phyloP scores from a whole-genome alignment of 2,797 vertebrate genomes.

The Megaceryle alcyon region DNA sequence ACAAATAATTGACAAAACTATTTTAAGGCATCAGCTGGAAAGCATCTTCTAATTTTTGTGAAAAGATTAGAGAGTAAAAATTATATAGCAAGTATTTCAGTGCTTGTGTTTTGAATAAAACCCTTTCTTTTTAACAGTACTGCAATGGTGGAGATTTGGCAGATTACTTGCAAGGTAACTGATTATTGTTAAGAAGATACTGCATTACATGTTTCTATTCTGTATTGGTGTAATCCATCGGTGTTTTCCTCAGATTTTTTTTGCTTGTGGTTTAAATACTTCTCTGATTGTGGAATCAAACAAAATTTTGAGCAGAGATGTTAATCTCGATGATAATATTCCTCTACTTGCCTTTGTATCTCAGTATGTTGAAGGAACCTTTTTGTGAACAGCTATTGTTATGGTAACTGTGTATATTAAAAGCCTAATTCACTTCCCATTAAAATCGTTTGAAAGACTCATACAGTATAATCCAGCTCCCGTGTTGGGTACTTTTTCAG shows the following conservation, averaged over 20 bases:
- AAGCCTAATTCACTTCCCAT: slow-evolving; percentile 44
- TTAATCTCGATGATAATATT: background rate
- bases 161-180: slow-evolving; percentile 97
- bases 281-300: background rate
- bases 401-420: slow-evolving; percentile 63
- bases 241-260: background rate
- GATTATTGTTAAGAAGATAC: background rate
- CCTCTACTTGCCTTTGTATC: background rate
- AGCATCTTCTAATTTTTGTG: background rate
- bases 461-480: background rate
- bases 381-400: slow-evolving; percentile 49
- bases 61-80: background rate
- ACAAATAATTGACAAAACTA: background rate
- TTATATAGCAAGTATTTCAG: background rate
- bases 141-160: slow-evolving; percentile 98
- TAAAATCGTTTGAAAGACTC: slow-evolving; percentile 17
- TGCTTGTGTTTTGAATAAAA: slow-evolving; percentile 48
- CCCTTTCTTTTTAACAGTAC: slow-evolving; percentile 83
- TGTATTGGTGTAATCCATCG: background rate
- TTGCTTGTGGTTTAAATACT: background rate
- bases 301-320: background rate
- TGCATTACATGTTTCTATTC: background rate
- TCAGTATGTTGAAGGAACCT: slow-evolving; percentile 4
- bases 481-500: background rate
- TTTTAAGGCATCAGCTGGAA: background rate